Percentiles rank a stretch among this genome's conserved stretches.
Conservation (phyloP, 2,797 vertebrate genomes). For the Poecilia picta region DNA sequence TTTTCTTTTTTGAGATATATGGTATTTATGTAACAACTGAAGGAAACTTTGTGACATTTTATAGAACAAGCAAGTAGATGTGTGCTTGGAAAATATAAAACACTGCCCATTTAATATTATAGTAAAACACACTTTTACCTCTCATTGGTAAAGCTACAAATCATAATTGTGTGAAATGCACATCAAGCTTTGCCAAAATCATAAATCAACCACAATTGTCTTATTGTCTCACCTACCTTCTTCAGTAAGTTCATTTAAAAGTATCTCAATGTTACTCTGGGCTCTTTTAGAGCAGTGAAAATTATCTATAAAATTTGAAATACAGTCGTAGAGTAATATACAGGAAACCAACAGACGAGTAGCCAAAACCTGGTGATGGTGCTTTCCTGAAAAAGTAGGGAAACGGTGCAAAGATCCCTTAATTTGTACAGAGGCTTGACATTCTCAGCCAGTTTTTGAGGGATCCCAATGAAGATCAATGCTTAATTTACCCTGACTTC, state of each 20-base stretch:
- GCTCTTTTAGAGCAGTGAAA: background rate
- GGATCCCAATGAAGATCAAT: background rate
- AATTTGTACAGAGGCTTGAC: background rate
- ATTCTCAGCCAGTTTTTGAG: background rate
- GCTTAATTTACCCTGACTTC: background rate
- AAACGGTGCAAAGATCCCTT: background rate
- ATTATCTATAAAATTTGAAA: background rate
- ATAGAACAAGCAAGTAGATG: too few relatives aligned
- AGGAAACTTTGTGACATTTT: too few relatives aligned
- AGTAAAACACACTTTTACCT: background rate
- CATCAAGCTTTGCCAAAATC: background rate
- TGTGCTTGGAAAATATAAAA: too few relatives aligned
- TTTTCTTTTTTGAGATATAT: fast-evolving
- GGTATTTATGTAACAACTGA: too few relatives aligned
- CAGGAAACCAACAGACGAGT: background rate
- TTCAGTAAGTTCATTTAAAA: background rate
- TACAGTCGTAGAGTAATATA: background rate
- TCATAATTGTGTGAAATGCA: background rate
- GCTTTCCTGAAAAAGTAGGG: background rate
- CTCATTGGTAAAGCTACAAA: background rate
- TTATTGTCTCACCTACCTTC: background rate
- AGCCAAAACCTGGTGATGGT: background rate
- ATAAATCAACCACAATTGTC: background rate
- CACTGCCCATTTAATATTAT: background rate
- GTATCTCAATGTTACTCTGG: background rate